Conservation (phyloP, 1,140 invertebrate genomes). For the Apis laboriosa region DNA sequence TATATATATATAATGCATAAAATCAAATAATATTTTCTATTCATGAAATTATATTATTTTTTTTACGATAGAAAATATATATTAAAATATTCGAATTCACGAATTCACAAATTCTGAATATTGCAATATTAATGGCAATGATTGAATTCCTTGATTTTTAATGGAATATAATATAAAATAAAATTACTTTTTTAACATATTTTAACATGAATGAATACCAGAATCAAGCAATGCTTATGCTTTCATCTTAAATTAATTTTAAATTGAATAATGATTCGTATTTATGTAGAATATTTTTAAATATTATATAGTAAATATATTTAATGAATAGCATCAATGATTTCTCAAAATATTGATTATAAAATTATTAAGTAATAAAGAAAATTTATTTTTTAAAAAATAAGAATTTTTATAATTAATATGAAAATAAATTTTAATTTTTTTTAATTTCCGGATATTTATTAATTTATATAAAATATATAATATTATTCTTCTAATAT, state of each 20-base stretch:
- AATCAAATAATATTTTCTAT: slow-evolving; percentile 26
- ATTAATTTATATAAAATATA: slow-evolving; percentile 13
- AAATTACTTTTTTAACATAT: neutral
- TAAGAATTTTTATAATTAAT: neutral
- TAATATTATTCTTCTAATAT: neutral
- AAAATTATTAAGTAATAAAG: neutral
- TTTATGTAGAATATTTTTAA: slow-evolving; percentile 4
- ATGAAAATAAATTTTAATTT: neutral
- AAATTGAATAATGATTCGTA: neutral
- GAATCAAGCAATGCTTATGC: neutral
- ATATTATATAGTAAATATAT: neutral
- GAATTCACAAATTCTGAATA: no score
- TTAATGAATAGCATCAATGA: neutral
- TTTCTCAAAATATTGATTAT: neutral
- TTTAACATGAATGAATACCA: neutral
- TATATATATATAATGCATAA: neutral
- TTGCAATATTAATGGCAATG: neutral
- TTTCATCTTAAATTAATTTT: neutral
- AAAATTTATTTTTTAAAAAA: neutral
- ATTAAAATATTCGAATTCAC: neutral
- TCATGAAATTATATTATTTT: slow-evolving; percentile 5
- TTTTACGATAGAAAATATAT: neutral
- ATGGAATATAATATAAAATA: neutral
- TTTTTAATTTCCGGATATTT: neutral
- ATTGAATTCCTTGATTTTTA: neutral